Percentiles rank a stretch among this genome's conserved stretches.
phyloP scores from a whole-genome alignment of 2,888 invertebrate genomes.

The Epinotia ramella region DNA sequence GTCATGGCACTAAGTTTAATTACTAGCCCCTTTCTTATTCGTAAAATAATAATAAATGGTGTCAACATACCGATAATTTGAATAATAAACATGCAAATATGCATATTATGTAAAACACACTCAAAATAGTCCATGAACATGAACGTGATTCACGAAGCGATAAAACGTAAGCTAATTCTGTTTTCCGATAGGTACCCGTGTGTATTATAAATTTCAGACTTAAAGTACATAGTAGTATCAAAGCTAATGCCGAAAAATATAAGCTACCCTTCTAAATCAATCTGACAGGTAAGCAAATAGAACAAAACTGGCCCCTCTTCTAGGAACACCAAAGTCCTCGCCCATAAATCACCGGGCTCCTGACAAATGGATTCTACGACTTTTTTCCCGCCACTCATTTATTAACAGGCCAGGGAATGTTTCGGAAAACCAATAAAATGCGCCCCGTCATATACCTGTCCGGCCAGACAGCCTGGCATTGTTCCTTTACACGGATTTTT shows the following conservation, averaged over 20 bases:
- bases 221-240: conserved; percentile 15
- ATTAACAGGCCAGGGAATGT: conserved; percentile 84
- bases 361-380: conserved; percentile 85
- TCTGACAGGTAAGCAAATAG: conserved; percentile 84
- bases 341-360: conserved; percentile 81
- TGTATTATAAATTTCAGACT: conserved; percentile 11
- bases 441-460: conserved; percentile 85
- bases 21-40: not conserved
- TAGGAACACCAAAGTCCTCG: conserved; percentile 80
- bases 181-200: no score
- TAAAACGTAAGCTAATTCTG: not conserved
- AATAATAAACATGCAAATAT: not conserved
- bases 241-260: conserved; percentile 55
- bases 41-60: not conserved
- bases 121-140: no score
- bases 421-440: conserved; percentile 86
- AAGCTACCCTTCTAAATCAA: conserved; percentile 77
- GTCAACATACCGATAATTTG: not conserved
- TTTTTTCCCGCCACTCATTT: conserved; percentile 83
- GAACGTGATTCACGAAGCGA: no score
- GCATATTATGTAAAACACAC: not conserved
- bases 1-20: conserved; percentile 20
- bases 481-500: conserved; percentile 66
- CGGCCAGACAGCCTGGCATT: conserved; percentile 83
- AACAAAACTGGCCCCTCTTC: conserved; percentile 81